A percentile compares a stretch with the other conserved stretches of the same genome.
These are phyloP conservation scores for Drosophila guanche DNA, from an alignment of 1,140 invertebrate species.

Conservation along the genomic window DNA sequence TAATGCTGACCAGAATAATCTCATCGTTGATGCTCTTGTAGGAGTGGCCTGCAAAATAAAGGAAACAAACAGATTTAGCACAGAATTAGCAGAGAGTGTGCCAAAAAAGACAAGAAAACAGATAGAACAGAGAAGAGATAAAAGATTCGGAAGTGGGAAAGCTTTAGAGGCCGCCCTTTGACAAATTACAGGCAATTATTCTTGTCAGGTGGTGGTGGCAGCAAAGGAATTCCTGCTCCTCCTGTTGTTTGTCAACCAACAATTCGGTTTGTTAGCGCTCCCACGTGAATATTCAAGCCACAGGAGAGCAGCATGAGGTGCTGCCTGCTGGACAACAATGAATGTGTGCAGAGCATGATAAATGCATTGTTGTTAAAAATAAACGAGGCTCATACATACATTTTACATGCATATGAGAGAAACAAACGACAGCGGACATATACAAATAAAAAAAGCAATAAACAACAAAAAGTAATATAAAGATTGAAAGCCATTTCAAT, in stretches of 20 bases:
- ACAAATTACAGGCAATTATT: slow-evolving; percentile 65
- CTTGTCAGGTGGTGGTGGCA: slow-evolving; percentile 31
- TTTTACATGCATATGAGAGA: slow-evolving; percentile 14
- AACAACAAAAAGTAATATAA: slow-evolving; percentile 45
- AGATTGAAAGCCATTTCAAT: slow-evolving; percentile 49
- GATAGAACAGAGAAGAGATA: slow-evolving; percentile 10
- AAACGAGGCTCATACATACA: slow-evolving; percentile 38
- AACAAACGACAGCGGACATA: neutral
- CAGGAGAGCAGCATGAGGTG: neutral
- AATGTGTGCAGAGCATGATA: slow-evolving; percentile 36
- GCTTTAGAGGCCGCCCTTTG: slow-evolving; percentile 35
- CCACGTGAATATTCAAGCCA: slow-evolving; percentile 61
- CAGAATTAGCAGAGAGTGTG: neutral
- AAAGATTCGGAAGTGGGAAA: slow-evolving; percentile 1
- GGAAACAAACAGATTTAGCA: slow-evolving; percentile 18
- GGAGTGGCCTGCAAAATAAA: slow-evolving; percentile 86
- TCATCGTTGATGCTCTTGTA: slow-evolving; percentile 92
- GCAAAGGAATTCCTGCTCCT: slow-evolving; percentile 2
- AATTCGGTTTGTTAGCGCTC: slow-evolving; percentile 38
- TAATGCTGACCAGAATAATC: slow-evolving; percentile 93
- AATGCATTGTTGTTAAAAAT: slow-evolving; percentile 62
- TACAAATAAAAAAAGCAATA: slow-evolving; percentile 25
- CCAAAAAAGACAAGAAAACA: no score
- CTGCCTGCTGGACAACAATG: neutral
- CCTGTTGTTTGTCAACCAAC: slow-evolving; percentile 40